Conservation (phyloP, 35 echinoderm and acorn worm species). For the Apostichopus japonicus region DNA sequence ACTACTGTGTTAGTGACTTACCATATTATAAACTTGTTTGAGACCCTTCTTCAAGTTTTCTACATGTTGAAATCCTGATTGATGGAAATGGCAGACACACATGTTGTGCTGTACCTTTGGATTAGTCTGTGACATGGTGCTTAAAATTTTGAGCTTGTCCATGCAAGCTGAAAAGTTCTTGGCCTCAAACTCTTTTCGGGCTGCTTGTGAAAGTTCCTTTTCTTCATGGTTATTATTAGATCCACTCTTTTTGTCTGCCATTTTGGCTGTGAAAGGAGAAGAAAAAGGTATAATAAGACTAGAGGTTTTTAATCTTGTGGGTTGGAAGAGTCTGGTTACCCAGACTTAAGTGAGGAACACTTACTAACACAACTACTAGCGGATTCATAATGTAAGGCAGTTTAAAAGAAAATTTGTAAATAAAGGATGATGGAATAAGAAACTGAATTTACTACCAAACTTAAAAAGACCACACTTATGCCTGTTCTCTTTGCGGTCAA, state of each 20-base stretch:
- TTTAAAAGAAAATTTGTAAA: too few relatives aligned
- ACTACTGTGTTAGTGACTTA: constrained; percentile 2
- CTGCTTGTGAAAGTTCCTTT: constrained; percentile 73
- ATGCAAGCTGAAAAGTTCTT: constrained; percentile 75
- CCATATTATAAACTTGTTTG: constrained; percentile 79
- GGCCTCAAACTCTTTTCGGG: constrained; percentile 82
- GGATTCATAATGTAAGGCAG: too few relatives aligned
- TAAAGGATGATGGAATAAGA: too few relatives aligned
- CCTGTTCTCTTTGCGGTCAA: too few relatives aligned
- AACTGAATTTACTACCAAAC: too few relatives aligned
- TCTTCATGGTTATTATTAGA: constrained; percentile 71
- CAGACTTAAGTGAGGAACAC: too few relatives aligned
- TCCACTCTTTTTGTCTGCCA: constrained; percentile 80
- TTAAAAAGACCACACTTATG: too few relatives aligned
- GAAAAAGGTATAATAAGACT: too few relatives aligned
- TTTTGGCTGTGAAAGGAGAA: constrained; percentile 6
- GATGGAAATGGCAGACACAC: constrained; percentile 81
- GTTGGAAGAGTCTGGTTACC: too few relatives aligned
- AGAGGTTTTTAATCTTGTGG: too few relatives aligned
- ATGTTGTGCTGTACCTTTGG: constrained; percentile 89
- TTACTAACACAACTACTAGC: too few relatives aligned
- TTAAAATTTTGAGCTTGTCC: constrained; percentile 73
- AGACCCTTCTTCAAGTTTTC: constrained; percentile 83
- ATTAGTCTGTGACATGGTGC: constrained; percentile 63
- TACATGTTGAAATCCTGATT: constrained; percentile 76